phyloP scores from a whole-genome alignment of 92 coral and sea anemone genomes.

The Porites lobata region DNA sequence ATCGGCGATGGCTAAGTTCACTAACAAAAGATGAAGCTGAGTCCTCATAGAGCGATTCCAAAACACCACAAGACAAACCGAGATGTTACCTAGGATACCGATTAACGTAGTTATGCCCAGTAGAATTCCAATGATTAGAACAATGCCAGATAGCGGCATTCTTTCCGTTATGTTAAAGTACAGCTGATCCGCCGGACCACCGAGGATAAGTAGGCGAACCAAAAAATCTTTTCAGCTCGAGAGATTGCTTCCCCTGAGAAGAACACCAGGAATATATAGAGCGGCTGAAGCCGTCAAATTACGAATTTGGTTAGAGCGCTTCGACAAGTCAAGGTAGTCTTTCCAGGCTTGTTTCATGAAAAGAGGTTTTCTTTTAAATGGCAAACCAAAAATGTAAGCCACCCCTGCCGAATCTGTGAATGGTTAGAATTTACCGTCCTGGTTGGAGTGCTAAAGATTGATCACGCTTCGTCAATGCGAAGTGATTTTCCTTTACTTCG shows the following conservation, averaged over 20 bases:
- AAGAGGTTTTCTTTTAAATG: too few relatives aligned
- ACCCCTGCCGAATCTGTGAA: not conserved
- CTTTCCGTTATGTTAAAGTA: not conserved
- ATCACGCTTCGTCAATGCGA: not conserved
- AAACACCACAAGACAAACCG: conserved; percentile 91
- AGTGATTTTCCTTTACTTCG: not conserved
- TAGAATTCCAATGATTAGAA: conserved; percentile 83
- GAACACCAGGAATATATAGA: not conserved
- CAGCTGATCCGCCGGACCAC: not conserved
- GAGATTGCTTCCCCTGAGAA: not conserved
- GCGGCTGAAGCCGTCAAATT: not conserved
- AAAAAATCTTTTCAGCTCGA: not conserved
- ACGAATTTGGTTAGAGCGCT: too few relatives aligned
- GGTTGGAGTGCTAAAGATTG: not conserved
- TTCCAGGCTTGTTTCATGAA: too few relatives aligned
- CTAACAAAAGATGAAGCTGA: conserved; percentile 85
- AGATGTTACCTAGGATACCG: conserved; percentile 92
- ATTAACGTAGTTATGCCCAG: conserved; percentile 89
- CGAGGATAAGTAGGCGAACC: not conserved
- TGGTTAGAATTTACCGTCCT: not conserved
- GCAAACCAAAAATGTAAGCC: not conserved
- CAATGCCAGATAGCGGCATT: conserved; percentile 73
- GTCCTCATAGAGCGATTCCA: conserved; percentile 93
- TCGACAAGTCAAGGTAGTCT: too few relatives aligned
- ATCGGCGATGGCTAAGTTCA: conserved; percentile 93